phyloP scores from a whole-genome alignment of 2,797 vertebrate genomes.

The Psittacula derbiana region DNA sequence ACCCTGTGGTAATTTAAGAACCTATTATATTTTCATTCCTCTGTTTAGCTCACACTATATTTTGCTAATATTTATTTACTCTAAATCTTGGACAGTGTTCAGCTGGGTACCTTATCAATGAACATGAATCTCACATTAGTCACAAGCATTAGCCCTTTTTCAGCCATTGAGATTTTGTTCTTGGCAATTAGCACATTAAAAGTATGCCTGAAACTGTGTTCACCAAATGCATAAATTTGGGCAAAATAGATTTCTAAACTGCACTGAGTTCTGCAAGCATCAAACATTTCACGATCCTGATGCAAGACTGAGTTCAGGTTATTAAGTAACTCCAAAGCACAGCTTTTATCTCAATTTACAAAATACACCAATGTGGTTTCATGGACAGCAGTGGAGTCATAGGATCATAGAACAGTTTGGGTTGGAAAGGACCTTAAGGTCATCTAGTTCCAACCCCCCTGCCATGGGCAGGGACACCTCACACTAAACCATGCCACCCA shows the following conservation, averaged over 20 bases:
- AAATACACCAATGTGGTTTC: not conserved
- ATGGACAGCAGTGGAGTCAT: not conserved
- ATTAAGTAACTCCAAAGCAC: not conserved
- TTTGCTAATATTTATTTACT: not conserved
- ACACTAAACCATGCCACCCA: no score
- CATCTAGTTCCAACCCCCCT: no score
- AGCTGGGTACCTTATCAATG: slow-evolving; percentile 5
- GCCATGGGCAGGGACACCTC: no score
- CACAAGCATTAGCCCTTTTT: not conserved
- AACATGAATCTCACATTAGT: not conserved
- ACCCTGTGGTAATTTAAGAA: slow-evolving; percentile 49
- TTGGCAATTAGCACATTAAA: not conserved
- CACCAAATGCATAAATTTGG: not conserved
- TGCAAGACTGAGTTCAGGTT: not conserved
- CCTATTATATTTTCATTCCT: slow-evolving; percentile 33
- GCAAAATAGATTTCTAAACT: not conserved
- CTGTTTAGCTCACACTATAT: not conserved
- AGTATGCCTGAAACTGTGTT: not conserved
- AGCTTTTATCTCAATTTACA: not conserved
- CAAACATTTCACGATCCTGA: not conserved
- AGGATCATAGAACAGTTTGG: no score
- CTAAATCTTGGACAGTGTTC: not conserved
- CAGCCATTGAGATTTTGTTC: not conserved
- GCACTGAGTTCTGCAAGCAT: not conserved
- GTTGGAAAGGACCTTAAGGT: no score